Base-by-base conservation (phyloP, 2,113 vertebrate species). In the Amia ocellicauda region DNA sequence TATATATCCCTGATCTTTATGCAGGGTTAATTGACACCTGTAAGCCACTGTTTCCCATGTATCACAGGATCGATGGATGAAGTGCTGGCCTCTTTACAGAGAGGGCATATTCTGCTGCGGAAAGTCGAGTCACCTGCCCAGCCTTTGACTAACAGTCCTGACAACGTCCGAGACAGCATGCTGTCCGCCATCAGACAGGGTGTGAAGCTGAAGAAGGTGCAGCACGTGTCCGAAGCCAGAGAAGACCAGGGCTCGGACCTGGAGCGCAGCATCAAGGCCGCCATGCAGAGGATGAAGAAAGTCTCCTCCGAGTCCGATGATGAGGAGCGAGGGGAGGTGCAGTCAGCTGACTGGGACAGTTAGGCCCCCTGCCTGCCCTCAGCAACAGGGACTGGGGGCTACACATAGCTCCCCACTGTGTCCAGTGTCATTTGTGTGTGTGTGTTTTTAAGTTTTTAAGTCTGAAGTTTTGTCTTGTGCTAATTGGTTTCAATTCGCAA, bases 211-310 rank as follows among this genome's bases (percentile, higher is more conserved):
- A 91, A 86, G 76, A 98, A 94, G 75, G 93, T 94, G 4, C 70
- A 70, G 14, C 66, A 28, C 2, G 69, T 71, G 56, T 60, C 23
- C 2, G 60, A 65, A 16, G 31, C n/a, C 56, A 50, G 52, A 26
- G 74, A 43, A 14, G 66, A 42, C 13, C 50, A 69, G 0, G 51
- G 84, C 72, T 91, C 73, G 0, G 94, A 97, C 63, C 84, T 99
- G 7, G 91, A 98, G 83, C 88, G 70, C 9, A 98, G 94, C 82
- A 98, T 98, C 77, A 90, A 89, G 75, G 94, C 91, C 0, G 96
- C 87, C 63, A 96, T 99, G 78, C 83, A 92, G 85, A 91, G 97
- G 77, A 98, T 99, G 87, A 94, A 97, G 85, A 93, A 87, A 59
- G 91, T 94, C 58, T 90, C 95, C 0, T 82, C 89, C 0, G 95